phyloP scores from a whole-genome alignment of 2,113 vertebrate species.

The Dinomys branickii region DNA sequence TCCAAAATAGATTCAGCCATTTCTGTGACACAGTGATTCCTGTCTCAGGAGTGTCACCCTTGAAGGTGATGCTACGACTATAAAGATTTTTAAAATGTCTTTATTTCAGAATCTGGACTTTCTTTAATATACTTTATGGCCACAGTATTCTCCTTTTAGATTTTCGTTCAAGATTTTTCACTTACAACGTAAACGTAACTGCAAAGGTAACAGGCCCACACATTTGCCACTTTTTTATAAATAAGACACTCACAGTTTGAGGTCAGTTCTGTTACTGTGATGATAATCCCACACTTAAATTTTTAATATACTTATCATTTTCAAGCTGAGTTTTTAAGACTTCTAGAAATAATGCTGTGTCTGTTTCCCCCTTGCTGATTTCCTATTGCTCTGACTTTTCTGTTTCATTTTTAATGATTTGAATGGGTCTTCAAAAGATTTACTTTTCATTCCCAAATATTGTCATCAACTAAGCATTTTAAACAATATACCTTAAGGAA shows the following conservation, averaged over 20 bases:
- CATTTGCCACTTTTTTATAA: background rate
- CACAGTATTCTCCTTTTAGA: background rate
- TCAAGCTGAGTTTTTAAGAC: background rate
- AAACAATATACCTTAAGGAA: background rate
- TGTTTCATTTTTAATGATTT: constrained; percentile 6
- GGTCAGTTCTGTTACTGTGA: background rate
- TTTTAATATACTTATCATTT: background rate
- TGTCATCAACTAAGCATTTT: background rate
- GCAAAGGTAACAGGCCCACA: background rate
- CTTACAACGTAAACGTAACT: constrained; percentile 26
- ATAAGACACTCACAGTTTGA: background rate
- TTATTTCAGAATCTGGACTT: background rate
- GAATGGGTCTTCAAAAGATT: background rate
- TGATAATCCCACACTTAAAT: background rate
- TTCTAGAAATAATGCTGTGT: background rate
- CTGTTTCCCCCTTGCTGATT: background rate
- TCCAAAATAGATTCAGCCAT: constrained; percentile 63
- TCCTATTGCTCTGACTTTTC: background rate
- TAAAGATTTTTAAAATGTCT: constrained; percentile 5
- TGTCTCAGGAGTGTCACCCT: constrained; percentile 30
- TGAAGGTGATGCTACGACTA: constrained; percentile 53
- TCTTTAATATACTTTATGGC: constrained; percentile 7
- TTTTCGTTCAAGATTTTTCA: constrained; percentile 22
- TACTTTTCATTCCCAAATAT: constrained; percentile 18
- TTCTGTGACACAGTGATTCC: constrained; percentile 41